phyloP scores from a whole-genome alignment of 2,797 vertebrate genomes.

The Eutrigla gurnardus region DNA sequence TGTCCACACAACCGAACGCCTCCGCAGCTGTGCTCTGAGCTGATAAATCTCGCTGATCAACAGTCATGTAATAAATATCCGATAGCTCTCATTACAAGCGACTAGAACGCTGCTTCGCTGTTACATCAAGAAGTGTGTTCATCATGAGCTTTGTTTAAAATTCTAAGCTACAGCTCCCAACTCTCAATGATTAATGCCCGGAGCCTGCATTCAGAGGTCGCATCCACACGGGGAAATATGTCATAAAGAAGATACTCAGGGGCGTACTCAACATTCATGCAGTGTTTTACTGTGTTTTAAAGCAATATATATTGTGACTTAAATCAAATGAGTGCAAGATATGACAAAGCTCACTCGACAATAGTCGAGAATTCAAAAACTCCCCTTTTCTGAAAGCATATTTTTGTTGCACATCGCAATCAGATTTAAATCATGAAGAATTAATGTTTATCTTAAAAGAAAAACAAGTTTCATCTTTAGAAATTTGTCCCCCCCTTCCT shows the following conservation, averaged over 20 bases:
- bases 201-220: conserved; percentile 25
- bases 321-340: conserved; percentile 7
- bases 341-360: not conserved
- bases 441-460: not conserved
- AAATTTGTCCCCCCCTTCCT: not conserved
- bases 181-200: conserved; percentile 44
- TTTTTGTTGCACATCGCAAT: not conserved
- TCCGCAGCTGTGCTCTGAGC: conserved; percentile 27
- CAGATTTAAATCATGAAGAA: not conserved
- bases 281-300: not conserved
- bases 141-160: conserved; percentile 47
- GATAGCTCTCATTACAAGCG: conserved; percentile 34
- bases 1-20: conserved; percentile 26
- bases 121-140: conserved; percentile 22
- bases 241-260: not conserved
- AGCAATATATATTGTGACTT: not conserved
- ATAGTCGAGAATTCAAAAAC: not conserved
- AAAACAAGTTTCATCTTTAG: not conserved
- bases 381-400: not conserved
- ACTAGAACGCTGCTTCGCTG: conserved; percentile 18
- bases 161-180: conserved; percentile 26
- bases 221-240: conserved; percentile 6
- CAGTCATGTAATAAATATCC: conserved; percentile 54
- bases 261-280: not conserved
- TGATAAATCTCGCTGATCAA: conserved; percentile 44